These are phyloP conservation scores for Planococcus citri DNA, from an alignment of 1,140 invertebrate species.

Conservation along the genomic window DNA sequence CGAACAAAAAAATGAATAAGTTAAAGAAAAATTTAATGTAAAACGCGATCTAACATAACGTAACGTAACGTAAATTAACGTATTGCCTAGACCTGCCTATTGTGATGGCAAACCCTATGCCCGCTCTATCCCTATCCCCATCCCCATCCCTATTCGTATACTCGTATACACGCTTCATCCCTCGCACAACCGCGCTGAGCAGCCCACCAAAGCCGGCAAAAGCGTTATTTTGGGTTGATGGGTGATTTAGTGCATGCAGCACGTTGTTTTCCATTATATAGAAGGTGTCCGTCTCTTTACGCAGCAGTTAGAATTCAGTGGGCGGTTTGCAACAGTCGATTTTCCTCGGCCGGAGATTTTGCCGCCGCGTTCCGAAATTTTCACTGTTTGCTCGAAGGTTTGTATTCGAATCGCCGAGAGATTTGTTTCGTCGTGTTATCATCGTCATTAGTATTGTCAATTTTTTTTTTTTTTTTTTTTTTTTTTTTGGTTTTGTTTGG, in stretches of 20 bases:
- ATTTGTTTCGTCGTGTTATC: background rate
- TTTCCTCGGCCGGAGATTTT: conserved; percentile 6
- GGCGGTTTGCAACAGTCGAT: conserved; percentile 16
- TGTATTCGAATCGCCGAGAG: background rate
- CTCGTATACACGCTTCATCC: too few species aligned
- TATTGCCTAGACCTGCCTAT: too few species aligned
- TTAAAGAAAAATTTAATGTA: too few species aligned
- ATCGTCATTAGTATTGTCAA: background rate
- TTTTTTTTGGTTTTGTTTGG: too few species aligned
- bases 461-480: conserved; percentile 10
- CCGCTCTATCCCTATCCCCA: too few species aligned
- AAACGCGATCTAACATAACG: too few species aligned
- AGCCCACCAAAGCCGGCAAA: too few species aligned
- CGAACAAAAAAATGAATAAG: too few species aligned
- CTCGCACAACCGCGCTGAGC: too few species aligned
- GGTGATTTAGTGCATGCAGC: conserved; percentile 7
- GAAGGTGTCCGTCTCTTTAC: conserved; percentile 14
- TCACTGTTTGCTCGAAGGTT: background rate
- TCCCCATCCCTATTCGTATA: too few species aligned
- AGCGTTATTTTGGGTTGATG: background rate
- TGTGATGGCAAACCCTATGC: too few species aligned
- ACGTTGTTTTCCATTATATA: background rate
- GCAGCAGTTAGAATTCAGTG: conserved; percentile 14
- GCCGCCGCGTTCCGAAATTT: background rate
- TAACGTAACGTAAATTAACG: too few species aligned